These are phyloP conservation scores for Lycaon pictus DNA, from an alignment of 2,113 vertebrate genomes.

Conservation along the genomic window DNA sequence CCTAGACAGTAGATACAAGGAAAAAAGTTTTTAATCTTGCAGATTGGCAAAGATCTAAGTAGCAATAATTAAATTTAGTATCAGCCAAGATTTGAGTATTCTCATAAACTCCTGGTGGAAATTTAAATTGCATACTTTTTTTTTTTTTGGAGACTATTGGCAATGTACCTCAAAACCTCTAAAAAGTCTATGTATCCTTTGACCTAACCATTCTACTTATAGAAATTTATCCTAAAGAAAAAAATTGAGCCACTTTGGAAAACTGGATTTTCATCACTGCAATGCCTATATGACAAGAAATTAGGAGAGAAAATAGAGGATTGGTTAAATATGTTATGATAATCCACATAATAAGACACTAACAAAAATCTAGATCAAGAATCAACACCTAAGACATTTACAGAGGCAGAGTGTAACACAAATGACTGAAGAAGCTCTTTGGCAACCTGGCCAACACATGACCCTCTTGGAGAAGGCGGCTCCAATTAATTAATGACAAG, in stretches of 20 bases:
- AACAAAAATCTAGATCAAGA: not conserved
- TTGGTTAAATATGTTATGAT: not conserved
- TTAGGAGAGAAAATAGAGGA: not conserved
- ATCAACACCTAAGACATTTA: not conserved
- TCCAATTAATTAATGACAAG: not conserved
- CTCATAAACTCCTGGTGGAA: not conserved
- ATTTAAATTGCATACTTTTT: not conserved
- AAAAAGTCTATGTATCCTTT: not conserved
- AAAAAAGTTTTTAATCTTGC: not conserved
- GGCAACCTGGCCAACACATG: not conserved
- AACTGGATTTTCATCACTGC: not conserved
- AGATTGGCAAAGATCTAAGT: slow-evolving; percentile 3
- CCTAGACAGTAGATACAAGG: not conserved
- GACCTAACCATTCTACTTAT: not conserved
- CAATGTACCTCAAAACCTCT: not conserved
- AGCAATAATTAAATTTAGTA: slow-evolving; percentile 25
- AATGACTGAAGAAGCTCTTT: not conserved
- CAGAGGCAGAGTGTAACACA: not conserved
- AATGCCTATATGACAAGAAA: not conserved
- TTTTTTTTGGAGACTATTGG: slow-evolving; percentile 40
- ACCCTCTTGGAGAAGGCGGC: not conserved
- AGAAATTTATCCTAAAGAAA: slow-evolving; percentile 34
- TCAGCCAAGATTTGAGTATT: slow-evolving; percentile 1
- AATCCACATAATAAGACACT: not conserved
- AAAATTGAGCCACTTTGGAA: slow-evolving; percentile 6